Conservation (phyloP, 2,113 vertebrate genomes). For the Hippocampus barbouri region DNA sequence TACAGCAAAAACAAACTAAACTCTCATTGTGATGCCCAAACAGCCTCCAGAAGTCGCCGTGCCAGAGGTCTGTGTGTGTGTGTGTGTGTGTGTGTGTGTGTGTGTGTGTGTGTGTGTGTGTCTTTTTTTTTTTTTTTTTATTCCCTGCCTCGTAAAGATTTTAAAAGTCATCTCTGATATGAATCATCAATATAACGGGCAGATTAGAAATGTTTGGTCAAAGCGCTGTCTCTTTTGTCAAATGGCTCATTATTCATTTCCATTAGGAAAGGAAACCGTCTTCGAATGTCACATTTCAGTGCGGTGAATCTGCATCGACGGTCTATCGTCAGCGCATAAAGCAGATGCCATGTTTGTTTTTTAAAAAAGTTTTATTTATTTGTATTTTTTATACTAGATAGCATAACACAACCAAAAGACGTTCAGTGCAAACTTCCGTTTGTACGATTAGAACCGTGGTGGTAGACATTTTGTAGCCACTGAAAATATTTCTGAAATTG, state of each 20-base stretch:
- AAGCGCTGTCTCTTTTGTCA: conserved; percentile 63
- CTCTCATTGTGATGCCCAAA: conserved; percentile 50
- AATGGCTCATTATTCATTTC: conserved; percentile 66
- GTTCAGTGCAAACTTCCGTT: background rate
- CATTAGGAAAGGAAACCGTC: conserved; percentile 55
- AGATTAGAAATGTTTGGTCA: conserved; percentile 65
- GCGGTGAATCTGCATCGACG: background rate
- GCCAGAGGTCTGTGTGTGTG: conserved; percentile 1
- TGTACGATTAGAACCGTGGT: background rate
- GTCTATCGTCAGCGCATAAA: background rate
- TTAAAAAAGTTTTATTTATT: background rate
- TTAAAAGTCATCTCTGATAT: conserved; percentile 49
- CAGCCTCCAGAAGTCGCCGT: conserved; percentile 44
- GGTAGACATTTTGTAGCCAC: background rate
- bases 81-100: too few relatives aligned
- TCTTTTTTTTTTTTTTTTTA: background rate
- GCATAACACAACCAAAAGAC: background rate
- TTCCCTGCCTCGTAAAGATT: conserved; percentile 27
- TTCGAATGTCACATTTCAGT: conserved; percentile 24
- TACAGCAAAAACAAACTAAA: conserved; percentile 62
- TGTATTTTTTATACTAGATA: background rate
- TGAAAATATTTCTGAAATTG: background rate
- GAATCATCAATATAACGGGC: conserved; percentile 52
- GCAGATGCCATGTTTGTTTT: background rate
- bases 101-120: too few relatives aligned